Evolutionary conservation across 2,888 invertebrate species (phyloP).

Genomic region (Drosophila kanekoi): DNA sequence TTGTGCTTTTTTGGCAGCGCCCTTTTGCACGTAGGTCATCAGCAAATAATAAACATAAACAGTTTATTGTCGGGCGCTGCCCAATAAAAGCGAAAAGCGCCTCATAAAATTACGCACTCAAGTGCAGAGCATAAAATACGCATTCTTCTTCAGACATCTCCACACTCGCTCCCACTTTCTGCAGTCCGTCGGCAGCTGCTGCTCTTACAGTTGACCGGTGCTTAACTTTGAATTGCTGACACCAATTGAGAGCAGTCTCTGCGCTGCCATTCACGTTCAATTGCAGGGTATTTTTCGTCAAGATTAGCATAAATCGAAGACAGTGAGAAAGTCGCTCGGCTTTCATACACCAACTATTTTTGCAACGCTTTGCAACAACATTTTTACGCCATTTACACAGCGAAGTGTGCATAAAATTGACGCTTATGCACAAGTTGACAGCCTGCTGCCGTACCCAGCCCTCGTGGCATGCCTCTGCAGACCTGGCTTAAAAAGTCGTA

Average conservation of each 20-base stretch:
- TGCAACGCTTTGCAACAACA: conserved; percentile 59
- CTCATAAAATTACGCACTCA: conserved; percentile 79
- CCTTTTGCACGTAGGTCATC: conserved; percentile 81
- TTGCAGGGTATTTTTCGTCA: conserved; percentile 33
- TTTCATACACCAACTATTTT: conserved; percentile 18
- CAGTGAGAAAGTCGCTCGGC: conserved; percentile 12
- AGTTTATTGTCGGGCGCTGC: conserved; percentile 77
- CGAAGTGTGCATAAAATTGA: conserved; percentile 78
- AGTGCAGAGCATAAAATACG: conserved; percentile 77
- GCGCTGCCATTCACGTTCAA: conserved; percentile 15
- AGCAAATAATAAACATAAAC: conserved; percentile 83
- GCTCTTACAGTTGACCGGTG: conserved; percentile 46
- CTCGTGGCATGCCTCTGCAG: conserved; percentile 17
- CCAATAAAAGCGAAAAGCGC: conserved; percentile 75
- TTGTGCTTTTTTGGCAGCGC: conserved; percentile 23
- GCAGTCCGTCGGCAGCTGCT: neutral
- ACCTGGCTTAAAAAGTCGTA: conserved; percentile 76
- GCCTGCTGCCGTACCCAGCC: neutral
- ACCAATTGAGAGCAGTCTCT: conserved; percentile 7
- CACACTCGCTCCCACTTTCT: neutral
- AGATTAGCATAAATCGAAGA: conserved; percentile 70
- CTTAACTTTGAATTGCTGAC: conserved; percentile 59
- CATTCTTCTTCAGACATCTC: conserved; percentile 27
- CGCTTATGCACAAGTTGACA: conserved; percentile 72
- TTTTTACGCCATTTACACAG: conserved; percentile 75